Base-by-base conservation (phyloP, 2,797 vertebrate species). In the Lophius americanus region DNA sequence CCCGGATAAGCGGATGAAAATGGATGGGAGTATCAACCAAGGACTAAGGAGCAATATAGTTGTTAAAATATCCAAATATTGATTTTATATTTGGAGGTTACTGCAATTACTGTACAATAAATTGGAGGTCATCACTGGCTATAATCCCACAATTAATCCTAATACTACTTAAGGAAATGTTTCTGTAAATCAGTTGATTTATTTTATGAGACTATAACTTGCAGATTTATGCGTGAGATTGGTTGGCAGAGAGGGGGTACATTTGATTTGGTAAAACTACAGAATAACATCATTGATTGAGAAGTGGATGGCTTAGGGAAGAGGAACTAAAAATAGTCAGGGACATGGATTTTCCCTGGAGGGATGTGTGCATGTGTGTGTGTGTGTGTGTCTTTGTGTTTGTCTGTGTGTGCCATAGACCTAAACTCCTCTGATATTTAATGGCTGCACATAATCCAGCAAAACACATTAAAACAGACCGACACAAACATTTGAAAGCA, bases 271-370 rank as follows among this genome's bases (percentile, higher is more conserved):
- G 58, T 66, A 76, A 72, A 76, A 39, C 65, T 13, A 55, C 60
- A 65, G 58, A 75, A 64, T 74, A 74, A 78, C 68, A 76, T 77
- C 57, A 38, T 54, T 87, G 76, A 87, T 80, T 71, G 76, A 83
- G 70, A 68, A 80, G 76, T 62, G 73, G 56, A 70, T 57, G 60
- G 52, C 79, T 68, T 35, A 62, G 60, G 68, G 57, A 81, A 64
- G 68, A 75, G 74, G 60, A 60, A 72, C 86, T 89, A 86, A 84
- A 87, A 85, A 90, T 88, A 88, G 82, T 55, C 53, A 48, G 41
- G 56, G 68, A 78, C 79, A 79, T 72, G 77, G 83, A 80, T 79
- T 85, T 74, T 82, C 70, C 73, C 68, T 64, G 55, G 68, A 49
- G 68, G 70, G 69, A 4, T 8, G 52, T 56, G 36, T 53, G 47